Evolutionary conservation across 2,113 vertebrate genomes (phyloP).

Genomic region (Gasterosteus nipponicus): DNA sequence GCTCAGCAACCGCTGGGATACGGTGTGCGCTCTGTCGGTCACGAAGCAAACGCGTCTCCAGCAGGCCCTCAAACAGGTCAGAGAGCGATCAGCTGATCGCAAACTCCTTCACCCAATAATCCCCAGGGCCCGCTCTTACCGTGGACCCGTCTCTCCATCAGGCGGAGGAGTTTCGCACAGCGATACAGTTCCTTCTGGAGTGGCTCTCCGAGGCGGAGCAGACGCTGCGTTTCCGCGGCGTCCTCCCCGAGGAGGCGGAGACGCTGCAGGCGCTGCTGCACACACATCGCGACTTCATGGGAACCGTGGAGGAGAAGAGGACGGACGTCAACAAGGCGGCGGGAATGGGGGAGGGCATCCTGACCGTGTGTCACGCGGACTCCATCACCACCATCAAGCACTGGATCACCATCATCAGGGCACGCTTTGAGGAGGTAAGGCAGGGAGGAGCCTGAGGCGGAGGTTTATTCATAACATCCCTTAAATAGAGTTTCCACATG

Average conservation of each 20-base stretch:
- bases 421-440: constrained; percentile 94
- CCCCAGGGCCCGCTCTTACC: fast-evolving
- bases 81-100: constrained; percentile 64
- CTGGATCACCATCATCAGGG: constrained; percentile 99
- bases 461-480: neutral
- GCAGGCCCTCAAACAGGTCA: constrained; percentile 93
- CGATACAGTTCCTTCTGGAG: constrained; percentile 93
- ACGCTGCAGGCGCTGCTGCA: constrained; percentile 91
- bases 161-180: constrained; percentile 94
- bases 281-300: constrained; percentile 94
- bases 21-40: constrained; percentile 94
- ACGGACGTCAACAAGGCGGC: constrained; percentile 90
- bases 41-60: constrained; percentile 95
- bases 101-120: constrained; percentile 30
- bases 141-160: constrained; percentile 47
- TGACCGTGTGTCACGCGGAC: constrained; percentile 92
- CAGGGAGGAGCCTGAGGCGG: no score
- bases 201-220: constrained; percentile 99
- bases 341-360: constrained; percentile 92
- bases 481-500: neutral
- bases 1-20: constrained; percentile 97
- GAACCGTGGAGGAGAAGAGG: constrained; percentile 95
- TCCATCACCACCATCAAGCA: constrained; percentile 99
- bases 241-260: constrained; percentile 93
- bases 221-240: constrained; percentile 94